Evolutionary conservation across 1,140 invertebrate species (phyloP).

Genomic region (Dryas iulia): DNA sequence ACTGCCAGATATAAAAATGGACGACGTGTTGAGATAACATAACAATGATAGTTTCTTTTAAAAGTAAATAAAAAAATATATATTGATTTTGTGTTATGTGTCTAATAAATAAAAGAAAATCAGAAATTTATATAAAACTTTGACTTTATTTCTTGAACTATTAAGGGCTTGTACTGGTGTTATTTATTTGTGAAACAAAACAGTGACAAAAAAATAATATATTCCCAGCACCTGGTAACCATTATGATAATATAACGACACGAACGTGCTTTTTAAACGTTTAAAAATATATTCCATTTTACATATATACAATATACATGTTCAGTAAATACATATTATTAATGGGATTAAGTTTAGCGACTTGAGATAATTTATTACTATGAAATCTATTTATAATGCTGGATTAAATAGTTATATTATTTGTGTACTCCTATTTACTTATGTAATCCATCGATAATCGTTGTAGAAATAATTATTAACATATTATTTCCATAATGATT

Average conservation of each 20-base stretch:
- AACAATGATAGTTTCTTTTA: not conserved
- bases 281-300: not conserved
- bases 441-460: no score
- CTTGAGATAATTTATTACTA: not conserved
- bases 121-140: no score
- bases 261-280: constrained; percentile 37
- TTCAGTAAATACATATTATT: not conserved
- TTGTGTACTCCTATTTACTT: no score
- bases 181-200: not conserved
- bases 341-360: not conserved
- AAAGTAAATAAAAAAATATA: not conserved
- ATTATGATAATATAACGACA: constrained; percentile 32
- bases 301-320: not conserved
- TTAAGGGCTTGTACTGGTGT: not conserved
- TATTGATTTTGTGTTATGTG: not conserved
- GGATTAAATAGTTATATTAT: no score
- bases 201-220: not conserved
- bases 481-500: no score
- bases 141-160: no score
- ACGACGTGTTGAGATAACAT: not conserved
- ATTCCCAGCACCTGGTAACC: not conserved
- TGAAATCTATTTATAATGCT: no score
- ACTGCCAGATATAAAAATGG: not conserved
- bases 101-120: no score
- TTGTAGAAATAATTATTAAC: no score